Percentiles rank a stretch among this genome's conserved stretches.
phyloP scores from a whole-genome alignment of 1,140 invertebrate genomes.

The Nymphalis io region DNA sequence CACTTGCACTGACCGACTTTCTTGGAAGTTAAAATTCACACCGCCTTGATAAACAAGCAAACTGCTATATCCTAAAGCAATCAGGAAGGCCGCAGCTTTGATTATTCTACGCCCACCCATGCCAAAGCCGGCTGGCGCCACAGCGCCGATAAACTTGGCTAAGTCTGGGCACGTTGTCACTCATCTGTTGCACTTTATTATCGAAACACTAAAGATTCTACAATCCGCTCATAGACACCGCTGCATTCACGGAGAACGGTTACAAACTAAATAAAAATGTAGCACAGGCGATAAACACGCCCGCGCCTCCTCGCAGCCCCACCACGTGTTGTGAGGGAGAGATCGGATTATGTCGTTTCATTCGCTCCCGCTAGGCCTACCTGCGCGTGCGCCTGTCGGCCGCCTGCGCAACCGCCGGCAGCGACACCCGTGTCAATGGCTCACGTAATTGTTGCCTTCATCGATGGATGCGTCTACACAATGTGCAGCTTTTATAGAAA shows the following conservation, averaged over 20 bases:
- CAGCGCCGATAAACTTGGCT: conserved; percentile 59
- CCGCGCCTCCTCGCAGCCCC: conserved; percentile 63
- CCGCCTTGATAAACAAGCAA: conserved; percentile 83
- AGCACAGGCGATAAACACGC: conserved; percentile 70
- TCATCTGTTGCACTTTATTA: conserved; percentile 75
- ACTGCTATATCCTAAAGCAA: conserved; percentile 82
- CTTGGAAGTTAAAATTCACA: conserved; percentile 80
- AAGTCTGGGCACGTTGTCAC: conserved; percentile 64
- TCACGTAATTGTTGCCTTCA: conserved; percentile 69
- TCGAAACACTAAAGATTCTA: conserved; percentile 63
- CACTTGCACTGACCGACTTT: conserved; percentile 75
- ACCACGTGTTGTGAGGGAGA: conserved; percentile 70
- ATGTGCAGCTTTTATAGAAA: conserved; percentile 20
- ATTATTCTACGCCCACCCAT: conserved; percentile 73
- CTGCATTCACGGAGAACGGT: conserved; percentile 54
- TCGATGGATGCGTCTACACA: conserved; percentile 42
- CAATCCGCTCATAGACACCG: conserved; percentile 24
- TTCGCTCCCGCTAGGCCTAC: conserved; percentile 56
- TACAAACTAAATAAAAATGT: conserved; percentile 80
- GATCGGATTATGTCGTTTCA: conserved; percentile 36
- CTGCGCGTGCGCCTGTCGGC: conserved; percentile 71
- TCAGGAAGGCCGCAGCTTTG: conserved; percentile 67
- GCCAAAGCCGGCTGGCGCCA: conserved; percentile 81
- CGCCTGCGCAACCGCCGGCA: conserved; percentile 61
- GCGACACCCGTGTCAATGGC: conserved; percentile 73